These are phyloP conservation scores for Ridgeia piscesae DNA, from an alignment of 1,140 invertebrate species.

Conservation along the genomic window DNA sequence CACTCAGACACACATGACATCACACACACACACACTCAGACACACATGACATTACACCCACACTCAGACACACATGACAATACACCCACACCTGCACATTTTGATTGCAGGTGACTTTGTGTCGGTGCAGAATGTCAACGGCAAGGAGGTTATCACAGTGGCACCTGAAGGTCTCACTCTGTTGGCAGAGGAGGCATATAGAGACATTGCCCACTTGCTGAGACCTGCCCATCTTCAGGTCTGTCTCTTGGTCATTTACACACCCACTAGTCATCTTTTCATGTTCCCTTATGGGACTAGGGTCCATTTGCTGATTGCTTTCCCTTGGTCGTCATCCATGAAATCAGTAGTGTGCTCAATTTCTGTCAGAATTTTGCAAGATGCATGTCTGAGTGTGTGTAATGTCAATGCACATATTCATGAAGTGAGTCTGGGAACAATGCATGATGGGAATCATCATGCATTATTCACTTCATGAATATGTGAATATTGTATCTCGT, in stretches of 20 bases:
- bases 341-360: not conserved
- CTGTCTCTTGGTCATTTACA: not conserved
- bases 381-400: too few relatives aligned
- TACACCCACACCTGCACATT: not conserved
- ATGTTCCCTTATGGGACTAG: not conserved
- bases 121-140: conserved; percentile 53
- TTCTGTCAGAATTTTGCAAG: too few relatives aligned
- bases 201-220: conserved; percentile 56
- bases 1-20: too few relatives aligned
- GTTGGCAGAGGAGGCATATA: conserved; percentile 54
- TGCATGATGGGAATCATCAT: too few relatives aligned
- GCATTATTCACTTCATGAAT: too few relatives aligned
- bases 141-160: conserved; percentile 50
- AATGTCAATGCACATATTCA: too few relatives aligned
- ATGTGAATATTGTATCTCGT: too few relatives aligned
- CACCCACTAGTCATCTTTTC: not conserved
- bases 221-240: conserved; percentile 56
- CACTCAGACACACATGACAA: too few relatives aligned
- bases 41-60: too few relatives aligned
- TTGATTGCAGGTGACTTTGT: conserved; percentile 52
- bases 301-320: not conserved
- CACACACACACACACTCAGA: too few relatives aligned
- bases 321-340: not conserved
- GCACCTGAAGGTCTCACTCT: conserved; percentile 53
- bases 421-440: too few relatives aligned